Conservation (phyloP, 2,888 invertebrate genomes). For the Uropetala carovei region DNA sequence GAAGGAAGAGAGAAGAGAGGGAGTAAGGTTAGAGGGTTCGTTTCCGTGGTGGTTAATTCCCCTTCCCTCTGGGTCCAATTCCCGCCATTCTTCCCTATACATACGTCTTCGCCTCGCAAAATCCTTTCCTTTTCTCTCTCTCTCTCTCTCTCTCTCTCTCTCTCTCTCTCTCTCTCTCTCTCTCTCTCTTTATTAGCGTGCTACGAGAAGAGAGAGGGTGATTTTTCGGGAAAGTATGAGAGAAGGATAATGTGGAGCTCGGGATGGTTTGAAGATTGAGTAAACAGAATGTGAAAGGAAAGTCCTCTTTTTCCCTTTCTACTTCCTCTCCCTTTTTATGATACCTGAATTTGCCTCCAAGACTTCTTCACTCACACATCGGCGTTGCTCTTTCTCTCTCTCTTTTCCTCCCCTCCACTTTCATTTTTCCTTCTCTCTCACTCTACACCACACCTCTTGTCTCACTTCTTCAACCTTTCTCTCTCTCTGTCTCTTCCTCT, state of each 20-base stretch:
- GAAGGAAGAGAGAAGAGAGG: background rate
- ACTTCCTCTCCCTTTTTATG: background rate
- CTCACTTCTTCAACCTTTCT: background rate
- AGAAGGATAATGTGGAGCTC: background rate
- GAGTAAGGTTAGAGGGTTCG: background rate
- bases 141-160: background rate
- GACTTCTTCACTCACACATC: background rate
- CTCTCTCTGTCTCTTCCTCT: background rate
- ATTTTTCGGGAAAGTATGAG: background rate
- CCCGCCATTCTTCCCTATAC: background rate
- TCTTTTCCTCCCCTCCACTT: background rate
- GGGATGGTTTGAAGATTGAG: conserved; percentile 12
- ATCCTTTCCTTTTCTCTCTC: background rate
- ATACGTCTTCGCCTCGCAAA: too few species aligned
- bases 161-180: background rate
- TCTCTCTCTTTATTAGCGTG: conserved; percentile 1
- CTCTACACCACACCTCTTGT: background rate
- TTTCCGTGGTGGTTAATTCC: background rate
- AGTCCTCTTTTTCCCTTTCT: background rate
- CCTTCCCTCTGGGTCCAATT: background rate
- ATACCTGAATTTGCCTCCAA: conserved; percentile 19
- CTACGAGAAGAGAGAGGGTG: background rate
- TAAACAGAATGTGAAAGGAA: background rate
- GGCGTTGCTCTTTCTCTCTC: background rate
- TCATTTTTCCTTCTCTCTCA: background rate